Conservation (phyloP, 2,888 invertebrate genomes). For the Junonia oenone region DNA sequence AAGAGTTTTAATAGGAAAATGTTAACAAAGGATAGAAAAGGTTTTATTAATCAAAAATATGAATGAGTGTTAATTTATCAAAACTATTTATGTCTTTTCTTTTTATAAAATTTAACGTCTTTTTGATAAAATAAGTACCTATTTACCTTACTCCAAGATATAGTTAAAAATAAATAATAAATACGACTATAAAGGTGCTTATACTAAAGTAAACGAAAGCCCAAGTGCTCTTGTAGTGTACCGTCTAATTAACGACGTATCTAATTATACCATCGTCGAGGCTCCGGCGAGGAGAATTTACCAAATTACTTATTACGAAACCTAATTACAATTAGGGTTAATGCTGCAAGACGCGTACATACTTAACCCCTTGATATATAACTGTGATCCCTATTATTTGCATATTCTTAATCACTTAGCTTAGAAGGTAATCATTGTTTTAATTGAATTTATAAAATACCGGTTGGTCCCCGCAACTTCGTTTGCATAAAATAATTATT, state of each 20-base stretch:
- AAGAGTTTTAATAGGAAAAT: too few relatives aligned
- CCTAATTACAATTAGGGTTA: conserved; percentile 61
- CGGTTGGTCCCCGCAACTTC: too few relatives aligned
- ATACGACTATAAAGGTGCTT: conserved; percentile 35
- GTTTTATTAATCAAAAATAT: too few relatives aligned
- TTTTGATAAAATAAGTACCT: not conserved
- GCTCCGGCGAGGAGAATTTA: conserved; percentile 57
- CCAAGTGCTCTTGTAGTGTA: conserved; percentile 63
- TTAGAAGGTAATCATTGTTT: not conserved
- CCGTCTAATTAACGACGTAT: conserved; percentile 72
- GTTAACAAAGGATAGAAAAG: too few relatives aligned
- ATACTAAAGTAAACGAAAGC: conserved; percentile 50
- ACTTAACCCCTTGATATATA: conserved; percentile 8
- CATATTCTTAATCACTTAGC: not conserved
- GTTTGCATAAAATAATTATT: too few relatives aligned
- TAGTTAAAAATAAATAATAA: not conserved
- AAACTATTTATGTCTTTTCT: too few relatives aligned
- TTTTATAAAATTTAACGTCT: too few relatives aligned
- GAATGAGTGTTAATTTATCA: too few relatives aligned
- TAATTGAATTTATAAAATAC: not conserved
- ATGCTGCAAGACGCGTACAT: conserved; percentile 46
- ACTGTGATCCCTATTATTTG: not conserved
- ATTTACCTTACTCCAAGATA: too few relatives aligned
- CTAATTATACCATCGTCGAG: conserved; percentile 68
- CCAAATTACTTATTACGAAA: conserved; percentile 69